These are phyloP conservation scores for Cygnus atratus DNA, from an alignment of 2,113 vertebrate species.

Conservation along the genomic window DNA sequence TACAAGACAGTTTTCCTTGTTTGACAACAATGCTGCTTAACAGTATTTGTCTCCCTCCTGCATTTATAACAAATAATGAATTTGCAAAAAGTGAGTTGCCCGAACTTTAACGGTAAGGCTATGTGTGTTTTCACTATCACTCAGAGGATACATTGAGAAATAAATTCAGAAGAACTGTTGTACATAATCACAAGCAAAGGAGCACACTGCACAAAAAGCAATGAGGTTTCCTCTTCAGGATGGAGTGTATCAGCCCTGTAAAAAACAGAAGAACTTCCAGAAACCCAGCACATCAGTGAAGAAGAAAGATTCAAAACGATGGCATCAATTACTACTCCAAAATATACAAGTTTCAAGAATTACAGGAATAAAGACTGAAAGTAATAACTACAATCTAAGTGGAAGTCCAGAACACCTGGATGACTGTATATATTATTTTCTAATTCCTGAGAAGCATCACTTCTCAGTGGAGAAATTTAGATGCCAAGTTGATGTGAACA, in stretches of 20 bases:
- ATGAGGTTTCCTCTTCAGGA: neutral
- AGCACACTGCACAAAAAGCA: neutral
- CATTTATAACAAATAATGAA: neutral
- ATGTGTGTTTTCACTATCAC: neutral
- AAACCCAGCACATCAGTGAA: neutral
- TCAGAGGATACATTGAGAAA: neutral
- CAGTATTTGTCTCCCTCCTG: neutral
- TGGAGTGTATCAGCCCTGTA: neutral
- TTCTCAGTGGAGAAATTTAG: neutral
- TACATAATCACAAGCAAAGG: neutral
- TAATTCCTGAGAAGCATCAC: neutral
- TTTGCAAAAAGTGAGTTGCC: neutral
- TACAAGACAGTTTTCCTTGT: neutral
- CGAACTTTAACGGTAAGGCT: neutral
- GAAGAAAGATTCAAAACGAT: neutral
- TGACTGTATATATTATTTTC: neutral
- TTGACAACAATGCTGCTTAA: neutral
- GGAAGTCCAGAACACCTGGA: neutral
- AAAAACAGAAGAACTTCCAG: neutral
- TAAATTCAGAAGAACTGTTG: neutral
- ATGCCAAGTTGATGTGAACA: neutral
- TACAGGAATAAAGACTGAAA: neutral
- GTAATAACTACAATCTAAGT: neutral
- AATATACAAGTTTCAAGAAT: neutral
- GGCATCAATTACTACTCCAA: neutral